Evolutionary conservation across 2,888 invertebrate genomes (phyloP), one percentile per base, ranked within the genome.

Genomic region (Pyrrhosoma nymphula): DNA sequence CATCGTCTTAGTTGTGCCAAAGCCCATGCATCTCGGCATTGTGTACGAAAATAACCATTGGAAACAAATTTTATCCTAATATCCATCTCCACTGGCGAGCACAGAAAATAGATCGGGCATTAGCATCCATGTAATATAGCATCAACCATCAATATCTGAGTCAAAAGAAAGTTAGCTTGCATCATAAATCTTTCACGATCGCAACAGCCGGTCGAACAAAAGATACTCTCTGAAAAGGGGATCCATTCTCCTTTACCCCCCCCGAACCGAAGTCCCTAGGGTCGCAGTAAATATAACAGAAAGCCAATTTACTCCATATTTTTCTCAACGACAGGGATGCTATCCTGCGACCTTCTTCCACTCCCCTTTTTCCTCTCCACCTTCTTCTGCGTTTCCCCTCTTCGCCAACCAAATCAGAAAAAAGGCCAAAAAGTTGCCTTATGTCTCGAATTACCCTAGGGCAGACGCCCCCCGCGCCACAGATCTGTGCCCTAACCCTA

Each of bases 171-270:
- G 18, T 12, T 82, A 35, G 30, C 82, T 82, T 35, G 35, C 82
- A 82, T 82, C 82, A 82, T 82, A 82, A 82, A 82, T 82, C 82
- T 35, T 82, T 82, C 35, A 82, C 35, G 82, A 82, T 82, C 82
- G 82, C 82, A 82, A 82, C 82, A 82, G 82, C 82, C 82, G 82
- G 82, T 82, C 35, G 82, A 82, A 82, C 82, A 82, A 82, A 69
- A 82, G 82, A 82, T 8, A 82, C 18, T 12, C 82, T 3, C 30
- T 12, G 82, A 16, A 35, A 82, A 26, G 35, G 82, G 35, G 82
- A 35, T 23, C 82, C 35, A 35, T 35, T 75, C 1, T 60, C 16
- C 60, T 12, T 14, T 12, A 0, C 20, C 2, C 82, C 30, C 35
- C 82, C 35, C 26, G 35, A 82, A 82, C 30, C 35, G 30, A 35